Conservation (phyloP, 1,140 invertebrate genomes). For the Stegodyphus mimosarum region DNA sequence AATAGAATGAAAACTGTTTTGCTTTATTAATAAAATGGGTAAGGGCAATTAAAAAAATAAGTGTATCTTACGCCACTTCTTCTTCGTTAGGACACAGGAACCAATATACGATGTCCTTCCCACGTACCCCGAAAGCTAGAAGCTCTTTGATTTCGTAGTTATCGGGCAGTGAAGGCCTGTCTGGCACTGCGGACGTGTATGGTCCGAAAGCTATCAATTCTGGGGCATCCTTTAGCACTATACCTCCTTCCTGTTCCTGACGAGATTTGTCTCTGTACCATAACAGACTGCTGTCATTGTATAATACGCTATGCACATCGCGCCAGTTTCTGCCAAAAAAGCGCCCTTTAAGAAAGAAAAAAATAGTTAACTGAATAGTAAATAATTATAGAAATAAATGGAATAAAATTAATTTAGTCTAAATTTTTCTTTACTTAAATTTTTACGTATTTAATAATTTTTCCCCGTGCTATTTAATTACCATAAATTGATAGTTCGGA, state of each 20-base stretch:
- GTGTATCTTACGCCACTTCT: slow-evolving; percentile 74
- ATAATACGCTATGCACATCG: slow-evolving; percentile 82
- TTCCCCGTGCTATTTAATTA: background rate
- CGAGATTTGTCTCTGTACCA: slow-evolving; percentile 79
- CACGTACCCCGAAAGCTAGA: slow-evolving; percentile 77
- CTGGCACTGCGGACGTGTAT: slow-evolving; percentile 79
- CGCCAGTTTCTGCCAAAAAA: slow-evolving; percentile 82
- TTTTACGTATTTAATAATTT: background rate
- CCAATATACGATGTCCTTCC: slow-evolving; percentile 74
- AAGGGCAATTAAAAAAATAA: background rate
- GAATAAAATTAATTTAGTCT: background rate
- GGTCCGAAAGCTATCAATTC: slow-evolving; percentile 82
- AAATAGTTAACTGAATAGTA: no score
- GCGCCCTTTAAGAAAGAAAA: slow-evolving; percentile 72
- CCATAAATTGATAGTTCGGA: no score
- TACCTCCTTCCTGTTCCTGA: slow-evolving; percentile 69
- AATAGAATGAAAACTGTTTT: no score
- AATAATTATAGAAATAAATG: background rate
- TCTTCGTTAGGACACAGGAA: slow-evolving; percentile 75
- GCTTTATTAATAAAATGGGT: background rate
- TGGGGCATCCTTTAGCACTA: slow-evolving; percentile 79
- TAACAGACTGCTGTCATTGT: slow-evolving; percentile 81
- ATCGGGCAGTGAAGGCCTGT: slow-evolving; percentile 76
- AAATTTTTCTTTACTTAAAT: background rate
- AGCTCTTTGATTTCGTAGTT: slow-evolving; percentile 76